Percentiles rank a stretch among this genome's conserved stretches.
phyloP scores from a whole-genome alignment of 2,113 vertebrate species.

The Cariama cristata region DNA sequence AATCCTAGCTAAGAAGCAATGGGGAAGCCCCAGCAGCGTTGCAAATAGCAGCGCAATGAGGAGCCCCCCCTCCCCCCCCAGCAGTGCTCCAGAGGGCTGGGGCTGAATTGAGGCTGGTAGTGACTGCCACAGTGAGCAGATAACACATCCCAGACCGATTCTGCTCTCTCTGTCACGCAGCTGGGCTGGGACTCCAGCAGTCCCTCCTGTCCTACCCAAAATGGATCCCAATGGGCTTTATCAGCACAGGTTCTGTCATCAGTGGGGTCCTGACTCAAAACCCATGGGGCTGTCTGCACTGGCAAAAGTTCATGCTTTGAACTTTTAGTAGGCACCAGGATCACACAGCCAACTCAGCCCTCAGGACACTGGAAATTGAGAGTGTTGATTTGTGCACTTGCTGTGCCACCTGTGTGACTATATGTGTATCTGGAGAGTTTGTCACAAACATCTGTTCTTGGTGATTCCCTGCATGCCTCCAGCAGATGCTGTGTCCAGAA shows the following conservation, averaged over 20 bases:
- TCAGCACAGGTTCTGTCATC: neutral
- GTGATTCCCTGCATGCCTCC: neutral
- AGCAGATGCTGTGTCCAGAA: neutral
- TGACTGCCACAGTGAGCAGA: neutral
- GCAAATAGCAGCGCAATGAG: neutral
- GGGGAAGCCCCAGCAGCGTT: neutral
- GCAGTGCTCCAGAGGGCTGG: neutral
- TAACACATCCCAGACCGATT: neutral
- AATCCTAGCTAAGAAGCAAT: neutral
- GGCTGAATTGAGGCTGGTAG: neutral
- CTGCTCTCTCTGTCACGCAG: neutral
- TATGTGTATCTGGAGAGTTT: neutral
- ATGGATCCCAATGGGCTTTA: neutral
- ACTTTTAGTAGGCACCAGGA: neutral
- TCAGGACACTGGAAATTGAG: neutral
- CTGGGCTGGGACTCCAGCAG: neutral
- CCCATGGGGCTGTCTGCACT: fast-evolving
- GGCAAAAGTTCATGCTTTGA: neutral
- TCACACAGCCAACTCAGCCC: neutral
- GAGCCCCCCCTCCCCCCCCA: neutral
- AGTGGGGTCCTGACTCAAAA: neutral
- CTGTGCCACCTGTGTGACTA: neutral
- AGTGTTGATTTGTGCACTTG: neutral
- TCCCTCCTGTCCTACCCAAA: neutral
- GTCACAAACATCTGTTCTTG: neutral